These are phyloP conservation scores for Ciconia nigra DNA, from an alignment of 2,797 vertebrate genomes.

Conservation along the genomic window DNA sequence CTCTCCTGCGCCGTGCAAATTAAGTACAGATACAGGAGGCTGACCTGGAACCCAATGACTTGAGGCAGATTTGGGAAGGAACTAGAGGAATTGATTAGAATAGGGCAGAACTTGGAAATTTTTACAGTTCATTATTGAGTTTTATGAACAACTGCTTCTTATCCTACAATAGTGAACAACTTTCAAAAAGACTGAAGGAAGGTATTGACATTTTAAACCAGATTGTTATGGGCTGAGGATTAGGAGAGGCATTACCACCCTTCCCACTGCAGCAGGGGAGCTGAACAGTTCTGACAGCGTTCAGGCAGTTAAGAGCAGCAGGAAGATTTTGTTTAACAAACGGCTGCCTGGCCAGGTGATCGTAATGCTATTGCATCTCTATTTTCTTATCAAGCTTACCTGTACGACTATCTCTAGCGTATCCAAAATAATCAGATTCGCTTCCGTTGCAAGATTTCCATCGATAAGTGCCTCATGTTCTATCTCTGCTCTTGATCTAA, in stretches of 20 bases:
- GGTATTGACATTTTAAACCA: not conserved
- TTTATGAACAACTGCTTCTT: not conserved
- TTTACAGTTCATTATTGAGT: not conserved
- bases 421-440: constrained; percentile 95
- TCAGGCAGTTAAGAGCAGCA: not conserved
- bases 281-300: not conserved
- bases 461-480: constrained; percentile 98
- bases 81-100: not conserved
- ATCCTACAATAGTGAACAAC: not conserved
- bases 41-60: not conserved
- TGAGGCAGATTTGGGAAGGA: not conserved
- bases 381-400: constrained; percentile 74
- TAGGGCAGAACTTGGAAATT: not conserved
- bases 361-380: not conserved
- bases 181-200: not conserved
- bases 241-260: not conserved
- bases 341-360: not conserved
- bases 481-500: constrained; percentile 94
- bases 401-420: constrained; percentile 96
- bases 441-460: constrained; percentile 96
- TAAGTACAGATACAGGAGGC: not conserved
- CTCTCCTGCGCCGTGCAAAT: not conserved
- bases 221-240: not conserved
- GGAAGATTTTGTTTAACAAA: not conserved
- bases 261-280: not conserved